phyloP scores from a whole-genome alignment of 2,797 vertebrate species.

The Sciaenops ocellatus region DNA sequence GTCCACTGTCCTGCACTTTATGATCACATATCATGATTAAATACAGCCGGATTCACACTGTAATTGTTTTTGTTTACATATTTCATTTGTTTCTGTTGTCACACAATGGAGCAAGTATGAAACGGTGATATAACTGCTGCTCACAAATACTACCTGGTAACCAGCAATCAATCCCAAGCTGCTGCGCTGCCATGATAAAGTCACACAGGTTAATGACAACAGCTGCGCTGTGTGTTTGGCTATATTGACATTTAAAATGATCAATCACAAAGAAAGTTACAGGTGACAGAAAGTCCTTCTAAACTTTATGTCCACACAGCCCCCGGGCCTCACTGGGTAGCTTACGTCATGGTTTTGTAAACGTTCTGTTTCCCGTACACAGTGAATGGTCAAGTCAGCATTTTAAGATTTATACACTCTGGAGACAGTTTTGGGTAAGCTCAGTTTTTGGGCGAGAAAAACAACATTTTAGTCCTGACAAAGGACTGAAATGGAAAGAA shows the following conservation, averaged over 20 bases:
- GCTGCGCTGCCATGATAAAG: conserved; percentile 1
- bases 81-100: conserved; percentile 13
- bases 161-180: background rate
- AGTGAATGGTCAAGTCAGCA: background rate
- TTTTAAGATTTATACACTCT: background rate
- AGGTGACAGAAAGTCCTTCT: conserved; percentile 10
- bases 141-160: background rate
- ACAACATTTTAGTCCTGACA: background rate
- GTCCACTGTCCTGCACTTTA: background rate
- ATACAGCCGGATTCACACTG: background rate
- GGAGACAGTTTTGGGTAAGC: background rate
- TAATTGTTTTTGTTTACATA: background rate
- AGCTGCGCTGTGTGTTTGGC: background rate
- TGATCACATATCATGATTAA: background rate
- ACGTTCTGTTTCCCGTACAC: background rate
- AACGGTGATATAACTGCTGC: too few relatives aligned
- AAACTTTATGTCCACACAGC: background rate
- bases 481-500: background rate
- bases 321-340: background rate
- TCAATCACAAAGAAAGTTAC: conserved; percentile 9
- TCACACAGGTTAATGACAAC: conserved; percentile 2
- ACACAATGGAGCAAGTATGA: background rate
- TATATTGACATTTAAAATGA: conserved; percentile 6
- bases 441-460: background rate
- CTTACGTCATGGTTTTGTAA: background rate